These are phyloP conservation scores for Chaenodraco wilsoni DNA, from an alignment of 2,797 vertebrate genomes.

Conservation along the genomic window DNA sequence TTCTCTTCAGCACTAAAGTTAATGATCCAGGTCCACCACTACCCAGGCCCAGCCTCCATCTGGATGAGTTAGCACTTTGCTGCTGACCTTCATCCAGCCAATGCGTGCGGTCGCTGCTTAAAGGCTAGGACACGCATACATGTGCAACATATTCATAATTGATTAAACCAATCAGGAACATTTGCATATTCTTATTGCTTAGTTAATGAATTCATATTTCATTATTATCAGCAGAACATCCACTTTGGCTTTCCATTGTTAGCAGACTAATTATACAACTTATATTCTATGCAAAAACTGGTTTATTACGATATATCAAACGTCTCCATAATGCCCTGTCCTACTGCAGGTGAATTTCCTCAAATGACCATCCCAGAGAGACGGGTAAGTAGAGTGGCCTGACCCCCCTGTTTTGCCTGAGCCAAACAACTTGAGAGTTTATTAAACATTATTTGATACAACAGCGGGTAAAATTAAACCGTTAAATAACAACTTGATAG, in stretches of 20 bases:
- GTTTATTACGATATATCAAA: background rate
- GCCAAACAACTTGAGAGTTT: slow-evolving; percentile 41
- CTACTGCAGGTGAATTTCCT: background rate
- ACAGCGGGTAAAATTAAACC: slow-evolving; percentile 52
- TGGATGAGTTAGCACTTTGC: slow-evolving; percentile 65
- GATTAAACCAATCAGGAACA: background rate
- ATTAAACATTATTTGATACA: slow-evolving; percentile 68
- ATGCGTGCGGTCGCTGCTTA: slow-evolving; percentile 16
- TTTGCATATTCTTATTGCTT: slow-evolving; percentile 12
- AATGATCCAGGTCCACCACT: slow-evolving; percentile 69
- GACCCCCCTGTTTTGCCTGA: slow-evolving; percentile 16
- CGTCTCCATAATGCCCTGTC: background rate
- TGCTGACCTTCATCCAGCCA: slow-evolving; percentile 67
- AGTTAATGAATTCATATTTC: background rate
- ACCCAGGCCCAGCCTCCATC: slow-evolving; percentile 31
- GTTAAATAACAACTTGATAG: slow-evolving; percentile 48
- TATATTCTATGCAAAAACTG: background rate
- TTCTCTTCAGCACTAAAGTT: slow-evolving; percentile 74
- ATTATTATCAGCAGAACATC: background rate
- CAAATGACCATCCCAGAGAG: slow-evolving; percentile 1
- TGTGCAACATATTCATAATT: slow-evolving; percentile 1
- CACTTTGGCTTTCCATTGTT: slow-evolving; percentile 4
- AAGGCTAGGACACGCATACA: slow-evolving; percentile 5
- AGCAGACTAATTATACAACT: background rate
- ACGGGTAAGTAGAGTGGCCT: slow-evolving; percentile 5